A percentile compares a stretch with the other conserved stretches of the same genome.
These are phyloP conservation scores for Coilia nasus DNA, from an alignment of 2,797 vertebrate species.

Conservation along the genomic window DNA sequence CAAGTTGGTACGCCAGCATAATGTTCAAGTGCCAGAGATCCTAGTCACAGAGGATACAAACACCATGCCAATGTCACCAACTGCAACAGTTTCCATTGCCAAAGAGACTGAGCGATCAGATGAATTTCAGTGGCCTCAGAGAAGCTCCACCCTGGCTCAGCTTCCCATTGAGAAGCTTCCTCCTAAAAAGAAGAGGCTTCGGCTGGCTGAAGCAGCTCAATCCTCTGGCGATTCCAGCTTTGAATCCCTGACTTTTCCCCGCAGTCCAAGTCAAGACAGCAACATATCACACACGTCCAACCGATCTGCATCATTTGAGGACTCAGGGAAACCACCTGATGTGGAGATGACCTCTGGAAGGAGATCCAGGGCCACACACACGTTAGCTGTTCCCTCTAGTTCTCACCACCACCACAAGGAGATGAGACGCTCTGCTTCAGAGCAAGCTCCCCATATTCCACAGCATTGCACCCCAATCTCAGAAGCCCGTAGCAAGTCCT, in stretches of 20 bases:
- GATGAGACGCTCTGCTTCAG: slow-evolving; percentile 92
- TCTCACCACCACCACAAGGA: slow-evolving; percentile 84
- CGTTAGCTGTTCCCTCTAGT: slow-evolving; percentile 86
- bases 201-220: slow-evolving; percentile 90
- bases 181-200: slow-evolving; percentile 94
- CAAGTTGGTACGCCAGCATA: slow-evolving; percentile 85
- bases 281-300: slow-evolving; percentile 83
- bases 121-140: slow-evolving; percentile 96
- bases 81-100: slow-evolving; percentile 42
- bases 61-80: slow-evolving; percentile 68
- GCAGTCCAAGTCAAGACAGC: slow-evolving; percentile 90
- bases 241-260: slow-evolving; percentile 85
- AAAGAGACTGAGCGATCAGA: slow-evolving; percentile 85
- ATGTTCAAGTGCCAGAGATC: slow-evolving; percentile 92
- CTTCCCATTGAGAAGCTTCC: slow-evolving; percentile 96
- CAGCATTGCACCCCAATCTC: slow-evolving; percentile 79
- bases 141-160: slow-evolving; percentile 91
- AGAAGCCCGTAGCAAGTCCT: slow-evolving; percentile 92
- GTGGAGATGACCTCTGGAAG: slow-evolving; percentile 67
- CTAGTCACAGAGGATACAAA: slow-evolving; percentile 89
- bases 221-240: slow-evolving; percentile 95
- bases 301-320: slow-evolving; percentile 86
- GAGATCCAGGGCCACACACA: slow-evolving; percentile 80
- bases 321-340: slow-evolving; percentile 68
- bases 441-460: slow-evolving; percentile 88